Percentiles rank a stretch among this genome's conserved stretches.
Conservation (phyloP, 2,797 vertebrate genomes). For the Eurystomus glaucurus region DNA sequence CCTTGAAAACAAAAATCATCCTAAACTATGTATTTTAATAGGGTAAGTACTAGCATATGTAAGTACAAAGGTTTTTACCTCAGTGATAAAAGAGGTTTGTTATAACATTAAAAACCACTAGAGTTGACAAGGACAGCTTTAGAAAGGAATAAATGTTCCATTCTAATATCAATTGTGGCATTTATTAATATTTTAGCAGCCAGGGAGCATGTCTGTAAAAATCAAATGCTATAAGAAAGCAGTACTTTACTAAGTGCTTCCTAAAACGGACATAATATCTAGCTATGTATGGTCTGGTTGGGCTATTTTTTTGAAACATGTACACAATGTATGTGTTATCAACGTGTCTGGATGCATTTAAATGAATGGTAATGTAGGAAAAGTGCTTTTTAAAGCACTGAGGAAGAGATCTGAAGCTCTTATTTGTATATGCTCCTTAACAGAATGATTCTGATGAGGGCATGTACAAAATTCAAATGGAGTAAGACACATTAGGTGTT, state of each 20-base stretch:
- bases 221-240: neutral
- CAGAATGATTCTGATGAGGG: neutral
- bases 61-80: neutral
- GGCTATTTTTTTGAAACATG: neutral
- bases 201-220: neutral
- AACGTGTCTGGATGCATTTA: neutral
- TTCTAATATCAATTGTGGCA: neutral
- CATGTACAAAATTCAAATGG: neutral
- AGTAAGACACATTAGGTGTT: neutral
- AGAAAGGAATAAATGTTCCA: neutral
- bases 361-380: neutral
- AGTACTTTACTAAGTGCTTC: neutral
- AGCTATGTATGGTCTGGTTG: neutral
- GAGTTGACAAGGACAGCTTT: neutral
- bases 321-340: neutral
- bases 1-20: neutral
- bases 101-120: neutral
- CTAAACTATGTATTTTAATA: neutral
- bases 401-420: neutral
- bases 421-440: neutral
- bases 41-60: neutral
- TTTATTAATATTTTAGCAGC: slow-evolving; percentile 27
- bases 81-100: neutral
- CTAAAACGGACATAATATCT: neutral
- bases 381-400: neutral